Evolutionary conservation across 1,140 invertebrate genomes (phyloP), one percentile per base, ranked within the genome.

Genomic region (Drosophila persimilis): DNA sequence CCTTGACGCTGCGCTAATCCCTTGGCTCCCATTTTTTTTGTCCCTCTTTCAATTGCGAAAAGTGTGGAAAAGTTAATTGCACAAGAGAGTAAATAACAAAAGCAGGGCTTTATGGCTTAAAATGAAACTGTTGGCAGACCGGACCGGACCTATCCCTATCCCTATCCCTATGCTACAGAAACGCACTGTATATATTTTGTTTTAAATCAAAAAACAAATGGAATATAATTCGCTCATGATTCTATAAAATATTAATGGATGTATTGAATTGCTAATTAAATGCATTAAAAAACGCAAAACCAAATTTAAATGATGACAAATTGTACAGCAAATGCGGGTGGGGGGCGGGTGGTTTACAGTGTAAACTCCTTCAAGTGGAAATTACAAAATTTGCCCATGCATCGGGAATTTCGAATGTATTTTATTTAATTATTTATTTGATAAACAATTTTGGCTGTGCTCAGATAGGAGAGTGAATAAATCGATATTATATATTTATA

Each of bases 281-380:
- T 73, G 57, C 51, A 60, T 80, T 74, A 85, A 69, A 77, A 70
- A 55, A 66, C 64, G 70, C 64, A 80, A 51, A 65, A 54, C 63
- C 73, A 73, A 80, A 84, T 85, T 65, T 73, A 80, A 70, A 85
- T 85, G 60, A 73, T 85, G 66, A 73, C 62, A 80, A 80, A 76
- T 80, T 84, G 62, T 66, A 72, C 54, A 24, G 65, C 29, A 47
- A 41, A 20, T 5, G 35, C 11, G 35, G 35, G 31, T 48, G 41
- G 39, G 24, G 24, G 15, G 24, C 26, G 43, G 46, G 11, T 47
- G 44, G 5, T 5, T 26, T 31, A 75, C 64, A 67, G 58, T 58
- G 59, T 15, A 60, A 61, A 64, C 72, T 77, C 51, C 63, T 83
- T 47, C 29, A 66, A 63, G 60, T 63, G 61, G 60, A 65, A 76